Evolutionary conservation across 2,888 invertebrate species (phyloP).

Genomic region (Ectemnius continuus): DNA sequence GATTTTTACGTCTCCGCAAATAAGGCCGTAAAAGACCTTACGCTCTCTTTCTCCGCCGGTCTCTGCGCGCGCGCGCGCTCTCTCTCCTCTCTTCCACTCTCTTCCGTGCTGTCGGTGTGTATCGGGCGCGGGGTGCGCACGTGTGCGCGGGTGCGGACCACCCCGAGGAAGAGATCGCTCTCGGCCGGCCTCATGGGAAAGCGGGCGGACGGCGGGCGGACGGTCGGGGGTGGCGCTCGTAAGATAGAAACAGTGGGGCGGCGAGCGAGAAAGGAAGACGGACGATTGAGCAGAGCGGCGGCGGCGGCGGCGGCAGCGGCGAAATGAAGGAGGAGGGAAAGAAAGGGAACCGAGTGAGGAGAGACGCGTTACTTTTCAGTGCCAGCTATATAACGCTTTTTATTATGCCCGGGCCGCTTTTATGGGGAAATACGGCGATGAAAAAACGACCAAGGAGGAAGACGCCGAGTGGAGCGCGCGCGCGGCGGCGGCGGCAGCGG

Average conservation of each 20-base stretch:
- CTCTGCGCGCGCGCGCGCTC: conserved; percentile 11
- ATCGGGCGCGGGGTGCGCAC: background rate
- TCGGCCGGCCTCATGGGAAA: background rate
- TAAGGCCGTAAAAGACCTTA: conserved; percentile 74
- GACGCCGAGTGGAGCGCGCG: conserved; percentile 61
- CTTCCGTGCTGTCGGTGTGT: background rate
- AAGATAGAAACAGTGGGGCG: background rate
- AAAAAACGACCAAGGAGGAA: conserved; percentile 65
- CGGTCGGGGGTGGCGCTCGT: too few relatives aligned
- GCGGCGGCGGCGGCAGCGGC: background rate
- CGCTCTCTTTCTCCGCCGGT: conserved; percentile 10
- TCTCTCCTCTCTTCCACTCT: background rate
- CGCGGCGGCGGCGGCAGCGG: conserved; percentile 15
- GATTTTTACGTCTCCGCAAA: conserved; percentile 78
- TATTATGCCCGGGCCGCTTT: conserved; percentile 75
- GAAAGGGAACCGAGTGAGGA: conserved; percentile 26
- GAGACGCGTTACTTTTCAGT: conserved; percentile 75
- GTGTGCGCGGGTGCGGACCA: background rate
- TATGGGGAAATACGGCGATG: conserved; percentile 74
- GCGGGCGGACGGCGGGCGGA: background rate
- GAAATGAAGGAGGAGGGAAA: conserved; percentile 17
- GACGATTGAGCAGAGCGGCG: background rate
- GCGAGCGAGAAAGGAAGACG: conserved; percentile 14
- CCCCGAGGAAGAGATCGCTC: background rate
- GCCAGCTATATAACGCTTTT: conserved; percentile 76